These are phyloP conservation scores for Dicycla oo DNA, from an alignment of 2,888 invertebrate species.

Conservation along the genomic window DNA sequence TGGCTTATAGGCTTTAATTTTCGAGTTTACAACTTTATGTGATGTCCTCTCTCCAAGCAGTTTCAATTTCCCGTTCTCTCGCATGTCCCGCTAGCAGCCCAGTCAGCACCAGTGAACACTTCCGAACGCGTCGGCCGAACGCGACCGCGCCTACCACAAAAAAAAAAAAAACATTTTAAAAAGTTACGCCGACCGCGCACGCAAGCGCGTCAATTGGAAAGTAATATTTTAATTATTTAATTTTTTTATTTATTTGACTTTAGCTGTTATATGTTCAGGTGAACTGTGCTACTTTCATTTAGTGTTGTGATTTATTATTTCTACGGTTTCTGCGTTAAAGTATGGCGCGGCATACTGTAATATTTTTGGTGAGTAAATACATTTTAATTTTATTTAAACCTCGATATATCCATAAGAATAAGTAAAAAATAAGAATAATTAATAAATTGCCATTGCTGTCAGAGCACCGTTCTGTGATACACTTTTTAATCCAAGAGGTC, in stretches of 20 bases:
- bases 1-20: not conserved
- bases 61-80: slow-evolving; percentile 77
- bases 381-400: not conserved
- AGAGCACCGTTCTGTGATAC: no score
- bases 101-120: slow-evolving; percentile 60
- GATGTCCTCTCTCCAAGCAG: slow-evolving; percentile 76
- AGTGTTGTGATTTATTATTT: slow-evolving; percentile 67
- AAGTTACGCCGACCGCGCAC: slow-evolving; percentile 43
- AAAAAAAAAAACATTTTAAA: slow-evolving; percentile 55
- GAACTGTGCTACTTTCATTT: slow-evolving; percentile 69
- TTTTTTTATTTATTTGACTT: slow-evolving; percentile 19
- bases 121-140: slow-evolving; percentile 68
- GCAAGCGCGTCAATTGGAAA: slow-evolving; percentile 61
- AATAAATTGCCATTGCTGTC: no score
- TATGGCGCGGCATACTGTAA: slow-evolving; percentile 70
- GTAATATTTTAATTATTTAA: slow-evolving; percentile 39
- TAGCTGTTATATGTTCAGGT: slow-evolving; percentile 64
- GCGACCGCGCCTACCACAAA: slow-evolving; percentile 57
- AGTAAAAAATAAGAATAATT: no score
- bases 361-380: slow-evolving; percentile 74
- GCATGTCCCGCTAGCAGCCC: slow-evolving; percentile 69
- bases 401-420: not conserved
- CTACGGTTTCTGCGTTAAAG: slow-evolving; percentile 46
- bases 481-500: no score
- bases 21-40: slow-evolving; percentile 70